Base-by-base conservation (phyloP, 1,140 invertebrate species). In the Araneus ventricosus region DNA sequence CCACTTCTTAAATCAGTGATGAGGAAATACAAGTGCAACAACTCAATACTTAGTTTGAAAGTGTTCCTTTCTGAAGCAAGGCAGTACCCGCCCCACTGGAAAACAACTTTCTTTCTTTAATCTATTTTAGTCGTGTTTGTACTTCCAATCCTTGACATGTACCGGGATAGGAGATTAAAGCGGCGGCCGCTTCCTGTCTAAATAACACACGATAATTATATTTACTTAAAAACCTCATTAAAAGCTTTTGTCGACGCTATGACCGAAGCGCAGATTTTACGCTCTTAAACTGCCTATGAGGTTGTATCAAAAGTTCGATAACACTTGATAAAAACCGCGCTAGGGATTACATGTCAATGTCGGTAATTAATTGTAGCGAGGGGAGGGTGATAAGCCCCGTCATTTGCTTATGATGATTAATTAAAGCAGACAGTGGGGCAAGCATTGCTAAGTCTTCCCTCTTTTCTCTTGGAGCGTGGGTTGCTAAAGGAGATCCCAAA, bases 201-300 rank as follows among this genome's bases (percentile, higher is more conserved):
- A 92, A 92, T 92, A 92, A 92, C 91, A 87, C 84, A 92, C 91
- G 91, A 92, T 92, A 92, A 92, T 92, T 92, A 92, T 92, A 92
- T 92, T 92, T 92, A 87, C 91, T 92, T 92, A 92, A 92, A 92
- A 92, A 92, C 91, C 91, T 92, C 91, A 92, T 92, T 92, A 92
- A 92, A 92, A 92, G 84, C 91, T 92, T 92, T 92, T 92, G 91
- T 92, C 91, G 85, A 67, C 39, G 88, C 88, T 34, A 90, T 90
- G 70, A 90, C 88, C 67, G 84, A 22, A 45, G 52, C 84, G 84
- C 84, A 87, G 91, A 92, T 92, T 92, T 92, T 92, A 75, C 84
- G 91, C 82, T 80, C 61, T 86, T 92, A 86, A 92, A 92, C 30
- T 87, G 91, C 91, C 84, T 87, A 92, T 87, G 91, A 92, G 91